These are phyloP conservation scores for Archivesica marissinica DNA, from an alignment of 1,140 invertebrate genomes.

Conservation along the genomic window DNA sequence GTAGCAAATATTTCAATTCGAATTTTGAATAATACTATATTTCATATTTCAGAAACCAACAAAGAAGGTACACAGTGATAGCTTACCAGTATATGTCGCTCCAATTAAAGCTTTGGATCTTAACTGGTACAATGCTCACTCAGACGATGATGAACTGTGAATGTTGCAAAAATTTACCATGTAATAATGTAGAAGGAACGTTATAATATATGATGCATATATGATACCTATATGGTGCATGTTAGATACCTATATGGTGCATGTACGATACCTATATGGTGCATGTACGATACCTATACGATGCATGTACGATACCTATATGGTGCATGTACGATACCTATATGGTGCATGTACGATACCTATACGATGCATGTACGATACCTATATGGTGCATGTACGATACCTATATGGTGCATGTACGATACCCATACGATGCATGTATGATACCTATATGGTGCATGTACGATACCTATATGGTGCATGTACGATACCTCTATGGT, in stretches of 20 bases:
- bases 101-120: constrained; percentile 10
- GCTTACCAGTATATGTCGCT: background rate
- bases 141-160: constrained; percentile 19
- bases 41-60: background rate
- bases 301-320: background rate
- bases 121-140: constrained; percentile 25
- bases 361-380: too few species aligned
- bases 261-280: too few species aligned
- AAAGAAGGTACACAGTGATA: background rate
- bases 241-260: background rate
- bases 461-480: too few species aligned
- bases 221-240: background rate
- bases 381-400: too few species aligned
- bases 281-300: too few species aligned
- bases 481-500: too few species aligned
- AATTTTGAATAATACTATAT: background rate
- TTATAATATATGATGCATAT: background rate
- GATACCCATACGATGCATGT: too few species aligned
- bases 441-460: too few species aligned
- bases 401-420: too few species aligned
- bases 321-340: background rate
- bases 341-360: too few species aligned
- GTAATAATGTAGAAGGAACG: background rate
- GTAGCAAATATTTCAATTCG: too few species aligned
- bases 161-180: background rate